A percentile compares a stretch with the other conserved stretches of the same genome.
Evolutionary conservation across 2,888 invertebrate species (phyloP).

Genomic region (Neuroscelio doddi): DNA sequence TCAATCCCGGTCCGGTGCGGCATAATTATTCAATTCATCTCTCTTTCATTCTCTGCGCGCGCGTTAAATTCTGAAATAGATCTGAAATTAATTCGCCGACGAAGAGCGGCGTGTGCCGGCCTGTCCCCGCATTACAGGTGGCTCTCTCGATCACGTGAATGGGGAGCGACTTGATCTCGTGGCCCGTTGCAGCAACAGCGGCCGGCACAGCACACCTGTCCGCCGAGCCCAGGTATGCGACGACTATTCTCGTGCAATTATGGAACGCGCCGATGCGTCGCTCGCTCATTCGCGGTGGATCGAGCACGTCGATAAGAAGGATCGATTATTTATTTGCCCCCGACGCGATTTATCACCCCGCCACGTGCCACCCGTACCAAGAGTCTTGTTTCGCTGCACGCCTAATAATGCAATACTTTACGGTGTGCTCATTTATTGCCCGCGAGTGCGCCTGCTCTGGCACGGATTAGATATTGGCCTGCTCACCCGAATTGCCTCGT

Average conservation of each 20-base stretch:
- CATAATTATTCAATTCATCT: too few relatives aligned
- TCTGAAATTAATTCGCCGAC: not conserved
- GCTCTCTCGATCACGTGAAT: too few relatives aligned
- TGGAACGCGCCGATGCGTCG: conserved; percentile 16
- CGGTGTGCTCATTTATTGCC: not conserved
- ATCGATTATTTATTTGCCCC: conserved; percentile 39
- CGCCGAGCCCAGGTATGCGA: conserved; percentile 11
- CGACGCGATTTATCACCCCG: conserved; percentile 44
- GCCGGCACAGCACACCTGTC: conserved; percentile 28
- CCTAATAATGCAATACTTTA: too few relatives aligned
- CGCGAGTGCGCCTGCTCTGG: not conserved
- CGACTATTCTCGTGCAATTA: conserved; percentile 29
- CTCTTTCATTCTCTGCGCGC: not conserved
- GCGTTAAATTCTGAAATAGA: not conserved
- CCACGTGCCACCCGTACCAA: conserved; percentile 40
- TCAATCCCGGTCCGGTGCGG: not conserved
- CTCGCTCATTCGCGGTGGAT: conserved; percentile 27
- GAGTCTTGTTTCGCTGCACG: conserved; percentile 20
- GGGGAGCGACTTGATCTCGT: too few relatives aligned
- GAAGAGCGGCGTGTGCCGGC: too few relatives aligned
- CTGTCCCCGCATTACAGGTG: not conserved
- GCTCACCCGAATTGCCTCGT: not conserved
- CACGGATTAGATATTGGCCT: not conserved
- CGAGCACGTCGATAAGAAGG: conserved; percentile 37
- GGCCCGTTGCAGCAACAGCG: not conserved